A percentile compares a stretch with the other conserved stretches of the same genome.
These are phyloP conservation scores for Sceloporus undulatus DNA, from an alignment of 2,113 vertebrate genomes.

Conservation along the genomic window DNA sequence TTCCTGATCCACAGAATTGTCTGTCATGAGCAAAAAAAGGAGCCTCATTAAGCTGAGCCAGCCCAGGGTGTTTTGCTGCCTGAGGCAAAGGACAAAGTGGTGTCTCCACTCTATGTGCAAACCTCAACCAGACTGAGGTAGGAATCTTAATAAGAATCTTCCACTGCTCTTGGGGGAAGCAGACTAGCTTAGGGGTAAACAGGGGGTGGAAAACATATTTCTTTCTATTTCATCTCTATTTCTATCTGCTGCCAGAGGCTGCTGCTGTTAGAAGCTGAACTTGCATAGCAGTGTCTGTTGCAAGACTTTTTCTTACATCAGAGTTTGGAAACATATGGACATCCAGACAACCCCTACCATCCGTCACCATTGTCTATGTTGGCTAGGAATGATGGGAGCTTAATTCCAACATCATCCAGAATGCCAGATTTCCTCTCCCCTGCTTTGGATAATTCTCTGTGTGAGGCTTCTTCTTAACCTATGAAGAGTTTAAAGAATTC, in stretches of 20 bases:
- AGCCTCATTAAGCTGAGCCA: background rate
- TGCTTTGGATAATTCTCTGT: too few species aligned
- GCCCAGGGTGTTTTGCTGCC: background rate
- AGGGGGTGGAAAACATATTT: background rate
- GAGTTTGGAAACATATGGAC: background rate
- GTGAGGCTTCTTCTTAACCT: too few species aligned
- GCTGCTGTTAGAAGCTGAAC: background rate
- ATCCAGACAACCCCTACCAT: background rate
- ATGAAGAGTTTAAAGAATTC: background rate
- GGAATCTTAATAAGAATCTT: background rate
- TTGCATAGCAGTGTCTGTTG: background rate
- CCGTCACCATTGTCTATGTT: background rate
- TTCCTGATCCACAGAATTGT: background rate
- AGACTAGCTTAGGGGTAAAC: background rate
- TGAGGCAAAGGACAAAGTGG: constrained; percentile 7
- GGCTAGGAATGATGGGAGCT: background rate
- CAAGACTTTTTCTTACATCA: background rate
- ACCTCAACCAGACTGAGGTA: background rate
- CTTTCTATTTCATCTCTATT: too few species aligned
- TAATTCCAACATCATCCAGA: background rate
- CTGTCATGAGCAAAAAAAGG: background rate
- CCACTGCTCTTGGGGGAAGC: background rate
- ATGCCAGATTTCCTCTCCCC: background rate
- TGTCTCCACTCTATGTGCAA: background rate
- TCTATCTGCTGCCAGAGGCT: background rate